These are phyloP conservation scores for Capricornis sumatraensis DNA, from an alignment of 2,113 vertebrate genomes.

Conservation along the genomic window DNA sequence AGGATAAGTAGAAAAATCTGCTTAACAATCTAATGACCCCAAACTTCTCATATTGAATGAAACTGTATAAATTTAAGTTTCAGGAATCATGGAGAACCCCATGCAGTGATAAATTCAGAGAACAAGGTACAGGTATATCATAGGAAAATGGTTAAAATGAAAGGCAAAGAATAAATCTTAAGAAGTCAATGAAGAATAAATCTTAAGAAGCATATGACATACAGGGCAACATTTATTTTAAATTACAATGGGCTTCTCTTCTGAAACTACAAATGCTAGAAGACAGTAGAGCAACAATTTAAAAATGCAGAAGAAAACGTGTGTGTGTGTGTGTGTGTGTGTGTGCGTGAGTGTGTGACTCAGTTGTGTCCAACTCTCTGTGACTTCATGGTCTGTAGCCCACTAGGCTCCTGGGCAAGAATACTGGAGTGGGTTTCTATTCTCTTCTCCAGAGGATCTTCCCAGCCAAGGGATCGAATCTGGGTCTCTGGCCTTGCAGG, in stretches of 20 bases:
- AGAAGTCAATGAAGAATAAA: neutral
- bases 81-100: neutral
- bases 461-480: neutral
- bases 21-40: neutral
- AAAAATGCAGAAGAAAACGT: neutral
- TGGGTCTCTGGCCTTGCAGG: neutral
- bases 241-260: neutral
- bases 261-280: neutral
- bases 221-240: neutral
- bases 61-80: neutral
- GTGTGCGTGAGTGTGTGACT: too few relatives aligned
- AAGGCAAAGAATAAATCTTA: neutral
- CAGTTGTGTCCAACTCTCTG: neutral
- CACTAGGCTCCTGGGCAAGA: neutral
- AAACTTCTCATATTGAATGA: neutral
- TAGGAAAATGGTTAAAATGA: neutral
- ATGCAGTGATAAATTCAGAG: neutral
- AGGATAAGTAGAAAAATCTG: neutral
- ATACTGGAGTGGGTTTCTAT: neutral
- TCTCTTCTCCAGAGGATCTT: neutral
- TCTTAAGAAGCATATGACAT: neutral
- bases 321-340: too few relatives aligned
- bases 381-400: neutral
- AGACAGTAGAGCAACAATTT: neutral
- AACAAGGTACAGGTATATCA: neutral